A percentile compares a stretch with the other conserved stretches of the same genome.
phyloP scores from a whole-genome alignment of 2,797 vertebrate species.

The Salmo trutta region DNA sequence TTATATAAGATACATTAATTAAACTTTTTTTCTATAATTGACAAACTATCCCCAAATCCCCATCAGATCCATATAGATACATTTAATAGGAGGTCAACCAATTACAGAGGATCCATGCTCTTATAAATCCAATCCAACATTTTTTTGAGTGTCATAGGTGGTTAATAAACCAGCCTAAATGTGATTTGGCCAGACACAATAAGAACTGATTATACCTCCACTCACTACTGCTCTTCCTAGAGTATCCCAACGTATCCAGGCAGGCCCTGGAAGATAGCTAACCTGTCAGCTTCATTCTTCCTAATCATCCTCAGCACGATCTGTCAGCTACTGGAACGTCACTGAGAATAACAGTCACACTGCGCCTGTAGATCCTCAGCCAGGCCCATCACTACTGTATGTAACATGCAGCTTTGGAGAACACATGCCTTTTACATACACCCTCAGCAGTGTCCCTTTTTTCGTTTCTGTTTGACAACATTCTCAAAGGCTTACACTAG shows the following conservation, averaged over 20 bases:
- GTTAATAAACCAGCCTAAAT: neutral
- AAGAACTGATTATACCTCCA: slow-evolving; percentile 42
- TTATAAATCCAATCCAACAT: neutral
- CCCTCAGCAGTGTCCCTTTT: neutral
- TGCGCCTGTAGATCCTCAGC: slow-evolving; percentile 36
- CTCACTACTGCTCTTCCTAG: slow-evolving; percentile 36
- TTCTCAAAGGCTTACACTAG: neutral
- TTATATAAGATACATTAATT: slow-evolving; percentile 60
- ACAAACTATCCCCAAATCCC: slow-evolving; percentile 39
- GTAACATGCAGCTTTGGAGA: slow-evolving; percentile 25
- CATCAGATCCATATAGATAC: slow-evolving; percentile 53
- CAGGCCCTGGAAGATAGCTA: slow-evolving; percentile 45
- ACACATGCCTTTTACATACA: neutral
- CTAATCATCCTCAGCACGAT: slow-evolving; percentile 66
- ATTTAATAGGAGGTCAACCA: slow-evolving; percentile 60
- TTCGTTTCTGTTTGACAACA: neutral
- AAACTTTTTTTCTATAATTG: slow-evolving; percentile 57
- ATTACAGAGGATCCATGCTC: slow-evolving; percentile 23
- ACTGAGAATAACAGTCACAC: slow-evolving; percentile 63
- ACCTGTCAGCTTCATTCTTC: slow-evolving; percentile 69
- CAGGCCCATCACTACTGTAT: slow-evolving; percentile 6
- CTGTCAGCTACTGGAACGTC: slow-evolving; percentile 55
- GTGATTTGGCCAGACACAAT: slow-evolving; percentile 34
- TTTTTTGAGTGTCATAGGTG: no score
- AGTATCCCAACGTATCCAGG: slow-evolving; percentile 10